Evolutionary conservation across 2,113 vertebrate genomes (phyloP), one percentile per base, ranked within the genome.

Genomic region (Clarias gariepinus): DNA sequence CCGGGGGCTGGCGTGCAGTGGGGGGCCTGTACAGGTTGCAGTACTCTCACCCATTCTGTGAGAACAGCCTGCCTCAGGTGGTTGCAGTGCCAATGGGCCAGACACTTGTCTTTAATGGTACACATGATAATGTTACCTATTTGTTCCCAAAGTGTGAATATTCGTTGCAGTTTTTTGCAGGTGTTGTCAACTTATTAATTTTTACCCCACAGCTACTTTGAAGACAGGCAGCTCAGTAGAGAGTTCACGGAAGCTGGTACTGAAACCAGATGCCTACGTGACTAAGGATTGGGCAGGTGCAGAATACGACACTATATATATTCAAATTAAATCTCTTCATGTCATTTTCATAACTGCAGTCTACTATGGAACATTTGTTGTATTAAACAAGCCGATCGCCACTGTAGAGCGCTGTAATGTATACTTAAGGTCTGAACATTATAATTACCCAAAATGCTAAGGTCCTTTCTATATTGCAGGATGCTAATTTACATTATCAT

Each of bases 11-110:
- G 98, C 94, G 94, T 81, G 93, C 91, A 0, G 90, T 86, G 0
- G 93, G 89, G 0, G 94, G 92, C 0, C 89, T 96, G 81, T 99
- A 97, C 89, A 96, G 90, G 77, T 93, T 99, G 21, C 95, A 95
- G 83, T 99, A 99, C 90, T 85, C 89, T 0, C 98, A 99, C 30
- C 95, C 96, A 0, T 95, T 98, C 82, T 98, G 97, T 0, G 96
- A 95, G 21, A 93, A 93, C 60, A 95, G 96, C 90, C 89, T 90
- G 41, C 95, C 94, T 18, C 92, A 91, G 8, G 94, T 98, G 91
- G 94, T 95, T n/a, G 96, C 95, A 0, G 95, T 99, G 87, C 93
- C 95, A 81, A 96, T 99, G 96, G 97, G 95, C 80, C 93, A 93
- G 16, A 88, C 95, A 1, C 90, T 98, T 23, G 94, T 96, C 74